These are phyloP conservation scores for Mythimna pallens DNA, from an alignment of 2,888 invertebrate species.

Conservation along the genomic window DNA sequence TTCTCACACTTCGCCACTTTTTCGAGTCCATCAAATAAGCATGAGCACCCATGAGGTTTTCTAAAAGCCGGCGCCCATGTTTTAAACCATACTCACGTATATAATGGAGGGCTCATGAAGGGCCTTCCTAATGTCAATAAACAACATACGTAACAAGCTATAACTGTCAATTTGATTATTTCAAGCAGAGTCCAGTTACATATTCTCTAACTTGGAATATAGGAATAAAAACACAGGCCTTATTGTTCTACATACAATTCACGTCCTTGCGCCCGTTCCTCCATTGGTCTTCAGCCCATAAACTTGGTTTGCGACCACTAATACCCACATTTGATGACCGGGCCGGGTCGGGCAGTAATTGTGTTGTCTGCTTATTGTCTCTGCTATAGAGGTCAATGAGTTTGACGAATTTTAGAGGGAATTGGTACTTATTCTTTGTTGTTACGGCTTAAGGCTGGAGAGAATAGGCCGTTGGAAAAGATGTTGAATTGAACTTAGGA, in stretches of 20 bases:
- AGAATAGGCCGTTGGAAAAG: not conserved
- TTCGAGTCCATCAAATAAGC: too few species aligned
- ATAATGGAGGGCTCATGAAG: too few species aligned
- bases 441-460: not conserved
- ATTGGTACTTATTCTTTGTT: slow-evolving; percentile 25
- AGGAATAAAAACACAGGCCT: too few species aligned
- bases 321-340: slow-evolving; percentile 27
- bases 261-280: not conserved
- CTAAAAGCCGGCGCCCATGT: too few species aligned
- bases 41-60: too few species aligned
- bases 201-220: too few species aligned
- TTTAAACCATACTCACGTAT: too few species aligned
- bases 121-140: too few species aligned
- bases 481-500: not conserved
- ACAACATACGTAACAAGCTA: too few species aligned
- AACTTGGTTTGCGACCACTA: slow-evolving; percentile 29
- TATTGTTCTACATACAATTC: slow-evolving; percentile 1
- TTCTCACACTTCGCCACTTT: too few species aligned
- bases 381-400: slow-evolving; percentile 12
- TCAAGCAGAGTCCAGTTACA: too few species aligned
- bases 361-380: slow-evolving; percentile 33
- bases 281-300: slow-evolving; percentile 17
- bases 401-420: slow-evolving; percentile 33
- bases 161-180: too few species aligned
- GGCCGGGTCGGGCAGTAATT: slow-evolving; percentile 23